These are phyloP conservation scores for Emmelina monodactyla DNA, from an alignment of 2,888 invertebrate species.

Conservation along the genomic window DNA sequence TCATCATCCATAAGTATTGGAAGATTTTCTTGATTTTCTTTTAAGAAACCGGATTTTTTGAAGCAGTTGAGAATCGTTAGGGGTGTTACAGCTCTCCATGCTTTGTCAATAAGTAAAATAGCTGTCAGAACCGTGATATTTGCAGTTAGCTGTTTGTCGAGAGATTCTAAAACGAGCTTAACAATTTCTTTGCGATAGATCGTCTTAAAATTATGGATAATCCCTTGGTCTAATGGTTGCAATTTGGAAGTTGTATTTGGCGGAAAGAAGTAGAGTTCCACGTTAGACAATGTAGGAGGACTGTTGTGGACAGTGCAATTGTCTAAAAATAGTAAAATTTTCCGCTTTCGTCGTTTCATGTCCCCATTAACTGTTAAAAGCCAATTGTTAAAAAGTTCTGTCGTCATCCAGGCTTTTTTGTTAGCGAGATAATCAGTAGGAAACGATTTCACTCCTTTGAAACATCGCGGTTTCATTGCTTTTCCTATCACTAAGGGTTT, in stretches of 20 bases:
- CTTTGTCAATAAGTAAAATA: slow-evolving; percentile 13
- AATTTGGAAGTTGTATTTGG: slow-evolving; percentile 12
- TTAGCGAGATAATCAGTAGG: slow-evolving; percentile 1
- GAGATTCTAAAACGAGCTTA: slow-evolving; percentile 10
- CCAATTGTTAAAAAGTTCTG: neutral
- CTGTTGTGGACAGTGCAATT: slow-evolving; percentile 14
- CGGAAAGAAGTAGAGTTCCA: slow-evolving; percentile 14
- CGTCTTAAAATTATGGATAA: slow-evolving; percentile 13
- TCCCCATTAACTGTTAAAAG: slow-evolving; percentile 1
- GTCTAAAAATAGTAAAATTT: slow-evolving; percentile 7
- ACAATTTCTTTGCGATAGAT: neutral
- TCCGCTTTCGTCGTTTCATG: slow-evolving; percentile 2
- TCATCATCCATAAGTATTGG: slow-evolving; percentile 11
- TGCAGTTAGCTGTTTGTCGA: slow-evolving; percentile 13
- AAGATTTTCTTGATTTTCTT: slow-evolving; percentile 5
- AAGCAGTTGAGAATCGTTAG: slow-evolving; percentile 16
- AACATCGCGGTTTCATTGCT: slow-evolving; percentile 16
- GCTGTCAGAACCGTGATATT: slow-evolving; percentile 16
- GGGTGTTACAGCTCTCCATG: slow-evolving; percentile 15
- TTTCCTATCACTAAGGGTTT: slow-evolving; percentile 12
- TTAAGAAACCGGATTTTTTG: slow-evolving; percentile 14
- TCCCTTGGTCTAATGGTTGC: slow-evolving; percentile 14
- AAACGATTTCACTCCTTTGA: slow-evolving; percentile 2
- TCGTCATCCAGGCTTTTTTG: slow-evolving; percentile 3
- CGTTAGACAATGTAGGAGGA: slow-evolving; percentile 13